Conservation (phyloP, 2,797 vertebrate genomes). For the Crax fasciolata region DNA sequence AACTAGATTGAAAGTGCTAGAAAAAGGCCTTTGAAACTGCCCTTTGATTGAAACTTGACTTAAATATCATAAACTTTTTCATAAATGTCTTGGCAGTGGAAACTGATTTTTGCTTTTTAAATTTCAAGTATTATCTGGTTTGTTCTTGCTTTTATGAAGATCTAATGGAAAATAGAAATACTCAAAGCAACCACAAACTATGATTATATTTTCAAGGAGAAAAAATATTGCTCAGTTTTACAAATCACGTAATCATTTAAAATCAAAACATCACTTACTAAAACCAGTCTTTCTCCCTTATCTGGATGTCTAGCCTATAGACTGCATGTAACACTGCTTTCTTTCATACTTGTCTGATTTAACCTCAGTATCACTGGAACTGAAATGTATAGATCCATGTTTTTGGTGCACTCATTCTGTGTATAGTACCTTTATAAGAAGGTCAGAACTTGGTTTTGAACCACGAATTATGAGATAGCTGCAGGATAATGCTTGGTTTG, state of each 20-base stretch:
- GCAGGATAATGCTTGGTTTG: accelerated
- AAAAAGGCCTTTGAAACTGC: background rate
- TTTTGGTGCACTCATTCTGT: background rate
- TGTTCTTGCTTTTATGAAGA: background rate
- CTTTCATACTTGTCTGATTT: accelerated
- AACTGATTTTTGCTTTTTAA: background rate
- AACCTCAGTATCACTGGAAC: background rate
- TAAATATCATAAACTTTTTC: background rate
- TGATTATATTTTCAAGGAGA: background rate
- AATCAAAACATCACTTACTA: background rate
- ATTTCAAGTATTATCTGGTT: background rate
- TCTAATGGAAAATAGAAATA: background rate
- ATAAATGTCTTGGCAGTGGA: background rate
- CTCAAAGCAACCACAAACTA: background rate
- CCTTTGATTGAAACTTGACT: background rate
- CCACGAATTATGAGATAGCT: background rate
- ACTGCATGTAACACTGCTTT: background rate
- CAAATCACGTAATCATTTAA: background rate
- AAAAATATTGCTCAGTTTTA: background rate
- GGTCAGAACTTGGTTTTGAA: background rate
- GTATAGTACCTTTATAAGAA: background rate
- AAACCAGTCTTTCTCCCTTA: background rate
- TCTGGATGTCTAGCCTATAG: background rate
- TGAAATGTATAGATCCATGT: accelerated
- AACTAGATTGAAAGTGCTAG: background rate